Conservation (phyloP, 1,140 invertebrate genomes). For the Drosophila saltans region DNA sequence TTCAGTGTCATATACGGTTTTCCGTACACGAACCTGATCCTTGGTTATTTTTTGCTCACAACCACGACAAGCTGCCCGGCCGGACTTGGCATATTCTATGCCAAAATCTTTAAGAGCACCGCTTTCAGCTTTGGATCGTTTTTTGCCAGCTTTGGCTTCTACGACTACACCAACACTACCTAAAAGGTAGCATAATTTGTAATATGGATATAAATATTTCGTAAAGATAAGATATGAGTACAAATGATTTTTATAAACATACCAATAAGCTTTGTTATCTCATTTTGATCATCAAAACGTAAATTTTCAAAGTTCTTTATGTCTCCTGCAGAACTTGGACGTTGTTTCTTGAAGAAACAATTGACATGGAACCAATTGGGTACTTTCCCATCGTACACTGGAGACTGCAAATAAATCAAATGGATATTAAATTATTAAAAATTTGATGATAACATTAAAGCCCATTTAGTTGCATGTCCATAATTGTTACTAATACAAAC, state of each 20-base stretch:
- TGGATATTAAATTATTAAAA: conserved; percentile 74
- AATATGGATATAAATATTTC: not conserved
- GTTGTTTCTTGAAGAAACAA: conserved; percentile 95
- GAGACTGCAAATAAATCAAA: conserved; percentile 87
- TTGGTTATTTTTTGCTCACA: conserved; percentile 95
- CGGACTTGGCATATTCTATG: conserved; percentile 95
- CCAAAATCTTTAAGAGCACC: conserved; percentile 87
- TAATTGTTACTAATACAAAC: not conserved
- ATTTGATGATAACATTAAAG: conserved; percentile 1
- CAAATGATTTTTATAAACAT: conserved; percentile 39
- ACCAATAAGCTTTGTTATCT: conserved; percentile 90
- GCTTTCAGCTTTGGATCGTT: conserved; percentile 74
- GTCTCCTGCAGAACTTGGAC: conserved; percentile 89
- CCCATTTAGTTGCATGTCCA: not conserved
- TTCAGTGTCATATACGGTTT: conserved; percentile 94
- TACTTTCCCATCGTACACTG: conserved; percentile 95
- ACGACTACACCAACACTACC: conserved; percentile 22
- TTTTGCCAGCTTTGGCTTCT: conserved; percentile 76
- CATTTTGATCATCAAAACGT: conserved; percentile 94
- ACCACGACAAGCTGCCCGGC: conserved; percentile 90
- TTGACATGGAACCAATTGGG: conserved; percentile 94
- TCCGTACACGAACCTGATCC: conserved; percentile 91
- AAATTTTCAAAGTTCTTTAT: conserved; percentile 94
- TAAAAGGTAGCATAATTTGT: conserved; percentile 15
- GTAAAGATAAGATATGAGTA: conserved; percentile 1